A percentile compares a stretch with the other conserved stretches of the same genome.
phyloP scores from a whole-genome alignment of 1,140 invertebrate species.

The Armadillidium nasatum region DNA sequence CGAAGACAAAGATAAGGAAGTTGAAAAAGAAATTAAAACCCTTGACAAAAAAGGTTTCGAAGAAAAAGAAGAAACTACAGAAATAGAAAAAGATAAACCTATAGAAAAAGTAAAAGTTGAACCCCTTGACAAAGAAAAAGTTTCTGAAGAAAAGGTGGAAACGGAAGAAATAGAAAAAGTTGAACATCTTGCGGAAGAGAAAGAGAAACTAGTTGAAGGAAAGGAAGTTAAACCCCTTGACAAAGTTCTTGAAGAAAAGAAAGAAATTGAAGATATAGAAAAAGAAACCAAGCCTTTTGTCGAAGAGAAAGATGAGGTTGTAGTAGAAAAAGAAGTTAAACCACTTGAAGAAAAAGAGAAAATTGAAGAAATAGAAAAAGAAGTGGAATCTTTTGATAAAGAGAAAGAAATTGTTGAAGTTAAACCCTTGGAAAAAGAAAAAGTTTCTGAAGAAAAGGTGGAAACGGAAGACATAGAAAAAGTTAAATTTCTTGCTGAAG shows the following conservation, averaged over 20 bases:
- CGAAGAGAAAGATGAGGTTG: background rate
- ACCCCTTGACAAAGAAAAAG: constrained; percentile 28
- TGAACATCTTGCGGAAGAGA: background rate
- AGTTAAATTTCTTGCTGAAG: constrained; percentile 12
- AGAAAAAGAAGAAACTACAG: background rate
- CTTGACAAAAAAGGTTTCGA: background rate
- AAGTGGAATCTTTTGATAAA: background rate
- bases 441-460: background rate
- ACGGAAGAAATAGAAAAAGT: background rate
- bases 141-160: background rate
- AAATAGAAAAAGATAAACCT: background rate
- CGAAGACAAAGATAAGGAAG: constrained; percentile 17
- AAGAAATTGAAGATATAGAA: constrained; percentile 10
- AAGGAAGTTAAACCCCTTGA: background rate
- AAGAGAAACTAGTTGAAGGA: too few species aligned
- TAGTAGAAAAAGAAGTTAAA: constrained; percentile 8
- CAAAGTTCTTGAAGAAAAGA: background rate
- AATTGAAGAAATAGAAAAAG: background rate
- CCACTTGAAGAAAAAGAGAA: constrained; percentile 3
- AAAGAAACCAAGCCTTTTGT: background rate
- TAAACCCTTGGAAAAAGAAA: background rate
- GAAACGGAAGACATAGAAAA: background rate
- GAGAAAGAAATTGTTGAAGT: background rate
- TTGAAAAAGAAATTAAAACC: constrained; percentile 14
- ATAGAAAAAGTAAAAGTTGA: background rate